Base-by-base conservation (phyloP, 2,888 invertebrate genomes). In the Bimastos eiseni region DNA sequence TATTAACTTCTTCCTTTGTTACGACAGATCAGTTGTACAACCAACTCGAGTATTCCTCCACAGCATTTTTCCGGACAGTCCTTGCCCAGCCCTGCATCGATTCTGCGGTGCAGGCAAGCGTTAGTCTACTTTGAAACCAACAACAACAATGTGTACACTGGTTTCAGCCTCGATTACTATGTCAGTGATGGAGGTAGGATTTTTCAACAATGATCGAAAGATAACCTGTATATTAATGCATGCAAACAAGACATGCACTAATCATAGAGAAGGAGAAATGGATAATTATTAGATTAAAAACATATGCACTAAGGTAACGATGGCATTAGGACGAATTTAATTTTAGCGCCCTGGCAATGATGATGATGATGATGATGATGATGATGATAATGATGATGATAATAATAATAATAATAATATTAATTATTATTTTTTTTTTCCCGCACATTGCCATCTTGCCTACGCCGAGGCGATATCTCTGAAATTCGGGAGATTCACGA, bases 121-220 rank as follows among this genome's bases (percentile, higher is more conserved):
- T 17, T 3, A n/a, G 70, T 70, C 70, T n/a, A 70, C n/a, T 70
- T 70, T 70, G 6, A 17, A 15, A 70, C 30, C n/a, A n/a, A 70
- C n/a, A 11, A 17, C 70, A 49, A 17, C 41, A 41, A 17, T 49
- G n/a, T 70, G 8, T 70, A 30, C 70, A n/a, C 19, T 70, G 70
- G 70, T n/a, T 70, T 70, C n/a, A 70, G n/a, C 70, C 70, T 70
- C 70, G 70, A 70, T 70, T 70, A 70, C 13, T 70, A 70, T 70
- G 70, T 70, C 70, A 70, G 70, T 70, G 11, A 8, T 0, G 70
- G 30, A 70, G 70, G 70, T 70, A 70, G 0, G n/a, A 11, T 6
- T 30, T 70, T 8, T n/a, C n/a, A 70, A n/a, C 11, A n/a, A 70
- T 49, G 8, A 24, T 49, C 49, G 13, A n/a, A 2, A 11, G 11